Percentiles rank a stretch among this genome's conserved stretches.
phyloP scores from a whole-genome alignment of 2,888 invertebrate species.

The Brenthis ino region DNA sequence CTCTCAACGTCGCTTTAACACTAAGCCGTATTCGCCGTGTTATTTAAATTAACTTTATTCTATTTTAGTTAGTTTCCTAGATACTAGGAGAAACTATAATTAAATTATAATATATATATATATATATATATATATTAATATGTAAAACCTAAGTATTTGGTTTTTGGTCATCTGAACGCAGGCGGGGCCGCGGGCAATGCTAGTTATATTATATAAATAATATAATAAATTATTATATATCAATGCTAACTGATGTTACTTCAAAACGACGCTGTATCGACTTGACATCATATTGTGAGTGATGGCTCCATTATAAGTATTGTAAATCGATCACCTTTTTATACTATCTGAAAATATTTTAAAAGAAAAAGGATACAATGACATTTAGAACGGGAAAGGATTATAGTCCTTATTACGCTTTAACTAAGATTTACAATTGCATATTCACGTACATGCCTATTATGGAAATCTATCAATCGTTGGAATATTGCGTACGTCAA shows the following conservation, averaged over 20 bases:
- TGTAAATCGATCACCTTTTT: conserved; percentile 29
- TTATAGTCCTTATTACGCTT: background rate
- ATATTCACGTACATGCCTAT: background rate
- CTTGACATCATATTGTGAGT: conserved; percentile 22
- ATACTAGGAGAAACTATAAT: no score
- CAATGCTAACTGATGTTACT: background rate
- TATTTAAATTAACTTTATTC: no score
- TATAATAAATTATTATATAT: conserved; percentile 1
- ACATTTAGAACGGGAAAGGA: background rate
- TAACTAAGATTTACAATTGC: conserved; percentile 1
- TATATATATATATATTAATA: no score
- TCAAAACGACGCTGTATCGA: conserved; percentile 6
- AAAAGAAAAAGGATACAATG: conserved; percentile 4
- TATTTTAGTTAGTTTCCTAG: no score
- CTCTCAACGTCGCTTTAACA: no score
- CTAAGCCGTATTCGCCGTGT: no score
- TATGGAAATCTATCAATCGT: conserved; percentile 1
- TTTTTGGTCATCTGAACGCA: no score
- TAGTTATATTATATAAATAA: no score
- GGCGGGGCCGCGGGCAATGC: no score
- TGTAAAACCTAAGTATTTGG: no score
- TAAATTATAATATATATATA: no score
- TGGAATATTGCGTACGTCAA: conserved; percentile 8
- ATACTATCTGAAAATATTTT: conserved; percentile 22
- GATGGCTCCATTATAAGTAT: conserved; percentile 31